Percentiles rank a stretch among this genome's conserved stretches.
Evolutionary conservation across 2,797 vertebrate genomes (phyloP).

Genomic region (Falco peregrinus): DNA sequence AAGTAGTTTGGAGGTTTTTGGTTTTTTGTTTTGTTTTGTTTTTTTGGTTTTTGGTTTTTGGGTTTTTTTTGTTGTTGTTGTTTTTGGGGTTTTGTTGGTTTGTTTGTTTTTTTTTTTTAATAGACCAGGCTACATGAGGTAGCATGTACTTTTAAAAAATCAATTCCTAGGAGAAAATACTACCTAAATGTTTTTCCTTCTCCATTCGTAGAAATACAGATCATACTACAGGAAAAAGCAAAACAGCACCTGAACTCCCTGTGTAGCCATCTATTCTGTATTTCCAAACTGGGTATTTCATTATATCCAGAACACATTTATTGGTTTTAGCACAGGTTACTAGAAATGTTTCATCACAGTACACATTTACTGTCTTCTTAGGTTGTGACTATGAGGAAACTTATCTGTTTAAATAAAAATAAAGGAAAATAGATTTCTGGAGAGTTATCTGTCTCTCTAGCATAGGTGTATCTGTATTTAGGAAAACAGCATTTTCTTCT

Average conservation of each 20-base stretch:
- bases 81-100: too few species aligned
- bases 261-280: background rate
- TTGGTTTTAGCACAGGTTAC: background rate
- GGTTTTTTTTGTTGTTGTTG: too few species aligned
- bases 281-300: background rate
- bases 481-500: background rate
- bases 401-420: background rate
- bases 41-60: too few species aligned
- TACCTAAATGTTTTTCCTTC: background rate
- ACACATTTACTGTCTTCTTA: background rate
- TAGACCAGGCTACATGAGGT: background rate
- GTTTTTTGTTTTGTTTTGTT: too few species aligned
- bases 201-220: background rate
- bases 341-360: background rate
- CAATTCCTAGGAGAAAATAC: background rate
- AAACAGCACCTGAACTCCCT: background rate
- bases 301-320: background rate
- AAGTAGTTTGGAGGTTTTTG: background rate
- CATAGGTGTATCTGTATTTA: background rate
- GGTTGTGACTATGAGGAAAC: background rate
- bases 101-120: background rate
- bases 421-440: background rate
- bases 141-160: background rate
- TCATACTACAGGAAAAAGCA: background rate
- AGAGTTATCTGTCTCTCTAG: background rate